Base-by-base conservation (phyloP, 1,140 invertebrate species). In the Dendrolimus kikuchii region DNA sequence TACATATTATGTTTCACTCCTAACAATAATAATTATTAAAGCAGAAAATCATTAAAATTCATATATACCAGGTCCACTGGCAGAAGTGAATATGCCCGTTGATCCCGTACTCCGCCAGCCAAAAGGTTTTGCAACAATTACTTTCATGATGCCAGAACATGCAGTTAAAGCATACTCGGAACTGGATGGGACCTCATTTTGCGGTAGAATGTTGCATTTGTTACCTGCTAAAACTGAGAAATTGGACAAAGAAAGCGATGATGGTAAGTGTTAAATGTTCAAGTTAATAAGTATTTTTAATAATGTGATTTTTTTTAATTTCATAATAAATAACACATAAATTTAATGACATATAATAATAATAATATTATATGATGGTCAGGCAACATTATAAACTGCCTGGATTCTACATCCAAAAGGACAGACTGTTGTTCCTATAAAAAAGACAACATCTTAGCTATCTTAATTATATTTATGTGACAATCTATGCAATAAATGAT, bases 71-170 rank as follows among this genome's bases (percentile, higher is more conserved):
- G 95, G 96, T 59, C 93, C 94, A 5, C 55, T 99, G 36, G 90
- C 94, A 6, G 98, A 99, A 87, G 88, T 99, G 0, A 93, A 93
- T 81, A 87, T 99, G 65, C 97, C 98, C 0, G 90, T 99, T 51
- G 98, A 99, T 81, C 90, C 89, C 59, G 71, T 92, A 4, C 95
- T 94, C 0, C 92, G 96, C 46, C 93, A 95, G 82, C 89, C 93
- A 0, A 99, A 99, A 89, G 98, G 98, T 4, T 99, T 98, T 88
- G 98, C 95, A 1, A 93, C 94, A 4, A 90, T 99, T 0, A 97
- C 96, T 0, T 99, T 93, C 81, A 86, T 99, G 73, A 93, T 99
- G 89, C 97, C 98, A 0, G 98, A 99, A 81, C 93, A 99, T 88
- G 98, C 98, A 0, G 90, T 96, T 0, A 93, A 91, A 73, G 98